These are phyloP conservation scores for Drosophila pseudoananassae DNA, from an alignment of 1,140 invertebrate species.

Conservation along the genomic window DNA sequence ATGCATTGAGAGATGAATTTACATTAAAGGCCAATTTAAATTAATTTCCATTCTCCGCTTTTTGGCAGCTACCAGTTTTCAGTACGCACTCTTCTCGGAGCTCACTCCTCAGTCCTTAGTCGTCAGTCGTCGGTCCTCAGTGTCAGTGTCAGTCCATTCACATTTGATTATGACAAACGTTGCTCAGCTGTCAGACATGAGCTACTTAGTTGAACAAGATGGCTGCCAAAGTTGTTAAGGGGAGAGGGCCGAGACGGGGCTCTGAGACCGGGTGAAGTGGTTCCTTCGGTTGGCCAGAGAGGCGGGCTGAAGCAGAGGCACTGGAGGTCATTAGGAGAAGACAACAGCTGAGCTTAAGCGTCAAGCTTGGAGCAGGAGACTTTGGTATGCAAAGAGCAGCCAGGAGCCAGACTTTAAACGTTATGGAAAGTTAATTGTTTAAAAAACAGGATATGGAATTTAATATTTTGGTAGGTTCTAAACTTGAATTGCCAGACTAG, in stretches of 20 bases:
- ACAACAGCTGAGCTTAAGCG: slow-evolving; percentile 78
- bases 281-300: slow-evolving; percentile 1
- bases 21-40: slow-evolving; percentile 83
- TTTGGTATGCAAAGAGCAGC: background rate
- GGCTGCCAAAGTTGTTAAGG: slow-evolving; percentile 35
- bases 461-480: background rate
- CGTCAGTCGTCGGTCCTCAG: slow-evolving; percentile 13
- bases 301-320: background rate
- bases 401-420: slow-evolving; percentile 3
- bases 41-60: slow-evolving; percentile 73
- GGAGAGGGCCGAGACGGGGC: slow-evolving; percentile 2
- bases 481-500: background rate
- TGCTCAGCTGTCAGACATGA: slow-evolving; percentile 76
- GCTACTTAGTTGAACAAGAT: slow-evolving; percentile 74
- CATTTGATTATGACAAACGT: slow-evolving; percentile 82
- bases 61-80: slow-evolving; percentile 64
- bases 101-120: slow-evolving; percentile 8
- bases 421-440: background rate
- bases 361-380: slow-evolving; percentile 10
- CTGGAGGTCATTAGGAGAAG: slow-evolving; percentile 62
- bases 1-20: slow-evolving; percentile 81
- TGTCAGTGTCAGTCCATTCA: slow-evolving; percentile 72
- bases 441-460: background rate
- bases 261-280: slow-evolving; percentile 29
- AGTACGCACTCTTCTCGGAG: slow-evolving; percentile 23